Evolutionary conservation across 2,888 invertebrate species (phyloP).

Genomic region (Achlya flavicornis): DNA sequence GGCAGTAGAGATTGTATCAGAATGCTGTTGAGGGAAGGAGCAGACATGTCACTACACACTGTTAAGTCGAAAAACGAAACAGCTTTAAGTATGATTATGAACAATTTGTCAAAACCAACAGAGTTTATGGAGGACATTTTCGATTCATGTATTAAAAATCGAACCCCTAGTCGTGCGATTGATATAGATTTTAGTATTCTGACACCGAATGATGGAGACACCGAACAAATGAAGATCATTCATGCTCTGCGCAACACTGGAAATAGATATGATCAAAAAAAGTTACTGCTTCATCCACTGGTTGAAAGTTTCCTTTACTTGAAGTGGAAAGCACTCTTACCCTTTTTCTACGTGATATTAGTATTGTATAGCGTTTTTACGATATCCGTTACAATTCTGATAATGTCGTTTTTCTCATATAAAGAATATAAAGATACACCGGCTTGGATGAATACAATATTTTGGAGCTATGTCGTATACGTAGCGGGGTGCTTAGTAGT

Average conservation of each 20-base stretch:
- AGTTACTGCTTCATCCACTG: slow-evolving; percentile 75
- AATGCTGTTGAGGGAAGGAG: slow-evolving; percentile 22
- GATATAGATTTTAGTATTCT: slow-evolving; percentile 58
- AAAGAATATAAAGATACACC: slow-evolving; percentile 24
- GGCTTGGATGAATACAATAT: slow-evolving; percentile 16
- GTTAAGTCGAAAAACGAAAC: slow-evolving; percentile 30
- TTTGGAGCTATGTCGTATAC: slow-evolving; percentile 24
- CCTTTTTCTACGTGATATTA: slow-evolving; percentile 72
- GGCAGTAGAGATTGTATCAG: slow-evolving; percentile 50
- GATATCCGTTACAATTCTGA: slow-evolving; percentile 64
- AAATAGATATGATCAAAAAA: slow-evolving; percentile 64
- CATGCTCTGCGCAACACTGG: slow-evolving; percentile 72
- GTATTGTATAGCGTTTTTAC: slow-evolving; percentile 69
- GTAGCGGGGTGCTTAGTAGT: slow-evolving; percentile 24
- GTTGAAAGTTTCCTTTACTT: slow-evolving; percentile 78
- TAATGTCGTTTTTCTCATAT: slow-evolving; percentile 35
- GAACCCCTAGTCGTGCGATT: slow-evolving; percentile 45
- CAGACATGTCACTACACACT: slow-evolving; percentile 19
- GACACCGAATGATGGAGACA: slow-evolving; percentile 40
- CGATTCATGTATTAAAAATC: slow-evolving; percentile 48
- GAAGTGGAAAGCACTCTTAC: slow-evolving; percentile 77
- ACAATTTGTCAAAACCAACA: slow-evolving; percentile 55
- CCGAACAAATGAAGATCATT: slow-evolving; percentile 72
- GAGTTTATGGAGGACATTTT: slow-evolving; percentile 57
- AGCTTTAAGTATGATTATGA: slow-evolving; percentile 56